phyloP scores from a whole-genome alignment of 1,140 invertebrate species.

The Drosophila saltans region DNA sequence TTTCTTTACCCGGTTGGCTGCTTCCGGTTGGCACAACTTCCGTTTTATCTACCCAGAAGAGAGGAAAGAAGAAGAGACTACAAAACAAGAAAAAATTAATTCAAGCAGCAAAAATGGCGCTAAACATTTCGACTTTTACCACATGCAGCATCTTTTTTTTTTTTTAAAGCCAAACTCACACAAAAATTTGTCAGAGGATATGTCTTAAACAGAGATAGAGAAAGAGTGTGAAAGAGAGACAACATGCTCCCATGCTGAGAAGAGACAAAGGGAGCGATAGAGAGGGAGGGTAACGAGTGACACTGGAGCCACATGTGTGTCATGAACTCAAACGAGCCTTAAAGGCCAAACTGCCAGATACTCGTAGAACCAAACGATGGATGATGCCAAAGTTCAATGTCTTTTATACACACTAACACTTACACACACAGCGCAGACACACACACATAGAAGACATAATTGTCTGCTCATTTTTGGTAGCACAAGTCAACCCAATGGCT shows the following conservation, averaged over 20 bases:
- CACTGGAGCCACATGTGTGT: slow-evolving; percentile 16
- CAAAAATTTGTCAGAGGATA: slow-evolving; percentile 13
- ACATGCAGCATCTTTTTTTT: slow-evolving; percentile 37
- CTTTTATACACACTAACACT: slow-evolving; percentile 4
- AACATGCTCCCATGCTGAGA: slow-evolving; percentile 31
- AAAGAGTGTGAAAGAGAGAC: neutral
- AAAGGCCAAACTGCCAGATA: slow-evolving; percentile 12
- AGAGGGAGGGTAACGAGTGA: neutral
- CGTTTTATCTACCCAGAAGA: slow-evolving; percentile 43
- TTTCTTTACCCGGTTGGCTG: slow-evolving; percentile 41
- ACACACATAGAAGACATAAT: neutral
- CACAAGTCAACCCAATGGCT: slow-evolving; percentile 22
- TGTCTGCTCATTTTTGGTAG: slow-evolving; percentile 27
- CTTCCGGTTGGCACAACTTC: slow-evolving; percentile 76
- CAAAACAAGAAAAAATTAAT: slow-evolving; percentile 62
- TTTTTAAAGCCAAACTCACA: slow-evolving; percentile 30
- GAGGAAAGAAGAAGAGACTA: neutral
- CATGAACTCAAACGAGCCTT: slow-evolving; percentile 14
- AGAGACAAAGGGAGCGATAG: neutral
- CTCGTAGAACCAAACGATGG: neutral
- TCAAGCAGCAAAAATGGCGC: slow-evolving; percentile 77
- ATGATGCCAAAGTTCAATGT: slow-evolving; percentile 39
- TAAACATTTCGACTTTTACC: slow-evolving; percentile 42
- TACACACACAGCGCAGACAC: neutral
- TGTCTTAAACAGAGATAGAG: slow-evolving; percentile 26